Evolutionary conservation across 2,113 vertebrate species (phyloP).

Genomic region (Oreochromis tanganicae): DNA sequence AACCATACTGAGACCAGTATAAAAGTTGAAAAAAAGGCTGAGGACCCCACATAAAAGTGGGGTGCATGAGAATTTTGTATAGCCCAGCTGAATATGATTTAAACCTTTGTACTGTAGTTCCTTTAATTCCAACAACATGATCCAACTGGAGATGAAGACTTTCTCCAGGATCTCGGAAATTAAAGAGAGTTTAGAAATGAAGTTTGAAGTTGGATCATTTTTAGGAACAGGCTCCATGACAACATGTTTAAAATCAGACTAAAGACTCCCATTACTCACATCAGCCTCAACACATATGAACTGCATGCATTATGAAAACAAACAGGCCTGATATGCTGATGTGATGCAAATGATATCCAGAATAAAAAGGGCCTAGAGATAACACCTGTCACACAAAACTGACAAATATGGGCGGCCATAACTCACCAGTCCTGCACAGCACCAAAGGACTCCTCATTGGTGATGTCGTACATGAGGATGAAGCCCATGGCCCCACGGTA

Average conservation of each 20-base stretch:
- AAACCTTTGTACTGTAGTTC: neutral
- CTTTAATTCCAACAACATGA: neutral
- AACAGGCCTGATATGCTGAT: neutral
- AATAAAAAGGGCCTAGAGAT: neutral
- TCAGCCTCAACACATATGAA: neutral
- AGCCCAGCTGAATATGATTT: neutral
- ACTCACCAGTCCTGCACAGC: slow-evolving; percentile 72
- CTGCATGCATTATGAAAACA: neutral
- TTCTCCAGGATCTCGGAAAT: neutral
- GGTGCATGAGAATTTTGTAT: neutral
- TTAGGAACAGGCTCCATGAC: neutral
- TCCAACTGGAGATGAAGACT: neutral
- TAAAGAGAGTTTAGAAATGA: neutral
- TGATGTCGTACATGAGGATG: slow-evolving; percentile 75
- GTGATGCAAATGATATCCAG: neutral
- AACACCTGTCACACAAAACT: neutral
- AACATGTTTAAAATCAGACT: neutral
- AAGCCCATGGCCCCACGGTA: slow-evolving; percentile 73
- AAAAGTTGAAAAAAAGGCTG: neutral
- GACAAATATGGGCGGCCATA: neutral
- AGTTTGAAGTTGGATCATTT: neutral
- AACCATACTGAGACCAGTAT: neutral
- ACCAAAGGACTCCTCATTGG: slow-evolving; percentile 70
- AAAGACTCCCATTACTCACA: neutral
- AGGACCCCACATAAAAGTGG: neutral